A percentile compares a stretch with the other conserved stretches of the same genome.
Evolutionary conservation across 2,888 invertebrate genomes (phyloP).

Genomic region (Napeogenes sylphis): DNA sequence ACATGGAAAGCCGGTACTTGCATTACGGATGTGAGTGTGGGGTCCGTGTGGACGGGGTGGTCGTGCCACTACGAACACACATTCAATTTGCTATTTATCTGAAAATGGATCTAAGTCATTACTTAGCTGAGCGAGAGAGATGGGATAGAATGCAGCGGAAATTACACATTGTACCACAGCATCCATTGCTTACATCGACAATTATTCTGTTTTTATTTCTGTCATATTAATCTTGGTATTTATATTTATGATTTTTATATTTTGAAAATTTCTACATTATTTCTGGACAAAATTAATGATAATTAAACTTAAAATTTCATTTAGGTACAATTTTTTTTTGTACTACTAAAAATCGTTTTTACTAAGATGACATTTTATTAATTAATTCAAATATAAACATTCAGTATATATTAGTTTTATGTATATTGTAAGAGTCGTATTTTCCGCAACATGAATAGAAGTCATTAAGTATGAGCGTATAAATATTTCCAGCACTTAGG

Average conservation of each 20-base stretch:
- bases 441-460: slow-evolving; percentile 18
- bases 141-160: slow-evolving; percentile 69
- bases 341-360: no score
- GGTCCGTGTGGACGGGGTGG: slow-evolving; percentile 12
- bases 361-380: no score
- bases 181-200: slow-evolving; percentile 44
- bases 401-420: no score
- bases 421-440: neutral
- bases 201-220: slow-evolving; percentile 27
- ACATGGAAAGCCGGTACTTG: slow-evolving; percentile 17
- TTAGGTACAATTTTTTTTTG: no score
- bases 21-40: slow-evolving; percentile 14
- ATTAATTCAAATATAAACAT: no score
- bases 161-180: slow-evolving; percentile 61
- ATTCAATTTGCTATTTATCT: slow-evolving; percentile 78
- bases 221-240: slow-evolving; percentile 13
- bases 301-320: no score
- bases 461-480: slow-evolving; percentile 32
- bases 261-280: no score
- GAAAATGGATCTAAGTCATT: slow-evolving; percentile 77
- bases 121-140: slow-evolving; percentile 76
- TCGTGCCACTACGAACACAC: slow-evolving; percentile 51
- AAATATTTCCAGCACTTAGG: slow-evolving; percentile 38
- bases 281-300: no score
- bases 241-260: slow-evolving; percentile 9